phyloP scores from a whole-genome alignment of 2,113 vertebrate genomes.

The Semnopithecus entellus region DNA sequence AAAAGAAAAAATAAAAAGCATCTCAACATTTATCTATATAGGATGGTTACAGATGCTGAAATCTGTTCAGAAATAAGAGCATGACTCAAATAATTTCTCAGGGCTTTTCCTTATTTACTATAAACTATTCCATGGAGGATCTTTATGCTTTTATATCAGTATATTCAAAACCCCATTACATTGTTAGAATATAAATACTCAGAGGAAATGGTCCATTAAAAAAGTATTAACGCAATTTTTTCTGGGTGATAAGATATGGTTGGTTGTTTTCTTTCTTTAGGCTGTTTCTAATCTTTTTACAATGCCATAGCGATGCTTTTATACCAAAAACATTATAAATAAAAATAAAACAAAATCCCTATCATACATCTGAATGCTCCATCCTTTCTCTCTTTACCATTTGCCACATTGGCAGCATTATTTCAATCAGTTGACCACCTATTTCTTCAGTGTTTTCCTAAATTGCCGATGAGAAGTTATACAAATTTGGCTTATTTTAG shows the following conservation, averaged over 20 bases:
- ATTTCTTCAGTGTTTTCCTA: background rate
- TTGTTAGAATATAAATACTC: background rate
- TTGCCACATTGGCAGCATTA: background rate
- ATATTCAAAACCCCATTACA: background rate
- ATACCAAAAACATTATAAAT: background rate
- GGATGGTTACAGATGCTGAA: background rate
- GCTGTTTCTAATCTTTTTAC: background rate
- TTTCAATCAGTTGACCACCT: background rate
- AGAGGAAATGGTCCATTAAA: background rate
- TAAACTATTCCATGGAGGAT: background rate
- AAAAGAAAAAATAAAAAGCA: background rate
- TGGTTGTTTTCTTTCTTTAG: background rate
- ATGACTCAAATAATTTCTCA: background rate
- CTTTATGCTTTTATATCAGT: background rate
- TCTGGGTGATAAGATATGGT: background rate
- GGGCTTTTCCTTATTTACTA: background rate
- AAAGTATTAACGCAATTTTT: background rate
- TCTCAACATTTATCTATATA: background rate
- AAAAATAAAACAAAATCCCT: background rate
- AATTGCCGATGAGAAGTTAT: background rate
- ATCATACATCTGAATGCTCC: background rate
- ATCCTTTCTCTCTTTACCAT: background rate
- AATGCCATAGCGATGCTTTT: background rate
- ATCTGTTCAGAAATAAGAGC: background rate
- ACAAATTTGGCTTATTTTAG: background rate